Base-by-base conservation (phyloP, 2,797 vertebrate species). In the Glossophaga mutica region DNA sequence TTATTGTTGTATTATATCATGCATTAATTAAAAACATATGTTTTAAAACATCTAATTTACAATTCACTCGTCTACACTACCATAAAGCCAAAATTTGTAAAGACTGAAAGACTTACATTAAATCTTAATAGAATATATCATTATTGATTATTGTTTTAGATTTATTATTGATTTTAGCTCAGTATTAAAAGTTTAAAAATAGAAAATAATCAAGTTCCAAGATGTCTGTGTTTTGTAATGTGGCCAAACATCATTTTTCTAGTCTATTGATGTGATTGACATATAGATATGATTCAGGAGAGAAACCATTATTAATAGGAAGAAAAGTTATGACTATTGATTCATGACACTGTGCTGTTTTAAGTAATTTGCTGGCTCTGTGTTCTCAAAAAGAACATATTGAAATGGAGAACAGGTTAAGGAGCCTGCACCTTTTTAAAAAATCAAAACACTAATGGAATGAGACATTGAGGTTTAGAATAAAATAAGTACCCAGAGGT, bases 301-400 rank as follows among this genome's bases (percentile, higher is more conserved):
- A 97, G 73, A 97, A 97, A 97, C 96, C 93, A 96, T 95, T 98
- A 98, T 98, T 98, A 98, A 98, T 95, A 98, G 68, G 76, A 98
- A 98, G 97, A 96, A 98, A 98, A 98, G 97, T 98, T 98, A 98
- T 42, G 97, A 98, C 96, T 98, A 98, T 96, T 97, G 97, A 98
- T 98, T 97, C 93, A 97, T 96, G 97, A 97, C 97, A 96, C 94
- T 92, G 97, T 83, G 44, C 96, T 94, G 91, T 96, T 97, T 90
- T 97, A 98, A 98, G 97, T 96, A 98, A 98, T 98, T 98, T 96
- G 94, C 96, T 98, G 94, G 97, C 98, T 98, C 95, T 74, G 95
- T 96, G 90, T 97, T 98, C 97, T 96, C 85, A 34, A 88, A 96
- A 71, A 96, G 93, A 95, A 95, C 77, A 96, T 96, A 1, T 12